These are phyloP conservation scores for Aptenodytes forsteri DNA, from an alignment of 2,113 vertebrate species.

Conservation along the genomic window DNA sequence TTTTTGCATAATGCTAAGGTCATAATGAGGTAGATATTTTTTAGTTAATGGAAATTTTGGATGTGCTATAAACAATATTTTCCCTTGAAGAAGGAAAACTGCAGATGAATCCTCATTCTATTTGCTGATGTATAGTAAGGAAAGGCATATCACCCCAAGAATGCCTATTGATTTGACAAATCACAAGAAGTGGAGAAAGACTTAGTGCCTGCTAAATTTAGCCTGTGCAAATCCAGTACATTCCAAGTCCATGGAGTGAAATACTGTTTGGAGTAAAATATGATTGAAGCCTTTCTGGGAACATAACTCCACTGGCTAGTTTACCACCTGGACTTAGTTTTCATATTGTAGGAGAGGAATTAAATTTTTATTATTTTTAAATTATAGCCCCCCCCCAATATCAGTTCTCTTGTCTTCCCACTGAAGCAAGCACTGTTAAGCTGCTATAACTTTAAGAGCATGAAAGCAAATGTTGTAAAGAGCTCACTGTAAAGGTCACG, in stretches of 20 bases:
- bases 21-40: slow-evolving; percentile 11
- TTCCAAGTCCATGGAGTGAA: slow-evolving; percentile 41
- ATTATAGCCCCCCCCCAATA: slow-evolving; percentile 23
- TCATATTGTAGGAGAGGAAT: slow-evolving; percentile 71
- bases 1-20: neutral
- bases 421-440: slow-evolving; percentile 66
- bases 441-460: slow-evolving; percentile 78
- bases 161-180: slow-evolving; percentile 66
- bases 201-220: slow-evolving; percentile 59
- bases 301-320: slow-evolving; percentile 33
- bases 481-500: slow-evolving; percentile 83
- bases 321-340: slow-evolving; percentile 78
- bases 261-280: slow-evolving; percentile 30
- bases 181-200: slow-evolving; percentile 49
- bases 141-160: slow-evolving; percentile 55
- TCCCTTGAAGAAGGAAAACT: slow-evolving; percentile 14
- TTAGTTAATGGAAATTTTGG: slow-evolving; percentile 27
- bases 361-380: slow-evolving; percentile 77
- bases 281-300: slow-evolving; percentile 49
- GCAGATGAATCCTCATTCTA: neutral
- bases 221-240: slow-evolving; percentile 35
- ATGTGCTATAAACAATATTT: slow-evolving; percentile 10
- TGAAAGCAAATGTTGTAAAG: slow-evolving; percentile 77
- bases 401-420: slow-evolving; percentile 74
- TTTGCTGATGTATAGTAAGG: slow-evolving; percentile 44